Conservation (phyloP, 2,113 vertebrate species). For the Artemisiospiza belli region DNA sequence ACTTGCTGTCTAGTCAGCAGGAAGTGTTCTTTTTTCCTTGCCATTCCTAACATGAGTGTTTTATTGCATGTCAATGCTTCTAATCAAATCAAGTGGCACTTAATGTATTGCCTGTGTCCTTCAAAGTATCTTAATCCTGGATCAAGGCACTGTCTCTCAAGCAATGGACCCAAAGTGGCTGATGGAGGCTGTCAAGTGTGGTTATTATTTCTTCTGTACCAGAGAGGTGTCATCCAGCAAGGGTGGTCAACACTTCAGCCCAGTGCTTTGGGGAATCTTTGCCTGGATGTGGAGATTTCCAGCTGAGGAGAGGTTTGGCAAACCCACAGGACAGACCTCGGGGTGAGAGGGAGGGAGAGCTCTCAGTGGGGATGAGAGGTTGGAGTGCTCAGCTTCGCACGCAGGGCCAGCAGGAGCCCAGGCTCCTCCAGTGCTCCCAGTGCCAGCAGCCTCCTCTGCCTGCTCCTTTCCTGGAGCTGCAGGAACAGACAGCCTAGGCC, state of each 20-base stretch:
- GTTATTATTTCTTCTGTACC: background rate
- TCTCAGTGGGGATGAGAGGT: background rate
- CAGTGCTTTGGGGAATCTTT: background rate
- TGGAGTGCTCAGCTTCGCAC: accelerated
- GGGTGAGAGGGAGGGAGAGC: background rate
- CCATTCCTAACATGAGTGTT: accelerated
- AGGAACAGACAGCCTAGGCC: background rate
- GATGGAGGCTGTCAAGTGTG: accelerated
- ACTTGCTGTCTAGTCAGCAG: background rate
- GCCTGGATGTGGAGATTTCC: background rate
- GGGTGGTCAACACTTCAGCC: background rate
- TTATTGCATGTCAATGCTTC: background rate
- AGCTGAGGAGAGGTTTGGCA: background rate
- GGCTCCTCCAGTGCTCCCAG: background rate
- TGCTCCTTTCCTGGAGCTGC: background rate
- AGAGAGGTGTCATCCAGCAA: no score
- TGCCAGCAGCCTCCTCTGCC: background rate
- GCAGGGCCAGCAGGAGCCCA: background rate
- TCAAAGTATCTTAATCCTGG: background rate
- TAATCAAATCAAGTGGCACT: background rate
- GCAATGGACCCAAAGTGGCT: accelerated
- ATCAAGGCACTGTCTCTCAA: background rate
- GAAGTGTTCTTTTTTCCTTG: background rate
- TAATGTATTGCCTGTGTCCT: background rate
- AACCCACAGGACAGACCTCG: accelerated